Evolutionary conservation across 2,888 invertebrate species (phyloP), one percentile per base, ranked within the genome.

Genomic region (Tubiluchus corallicola): DNA sequence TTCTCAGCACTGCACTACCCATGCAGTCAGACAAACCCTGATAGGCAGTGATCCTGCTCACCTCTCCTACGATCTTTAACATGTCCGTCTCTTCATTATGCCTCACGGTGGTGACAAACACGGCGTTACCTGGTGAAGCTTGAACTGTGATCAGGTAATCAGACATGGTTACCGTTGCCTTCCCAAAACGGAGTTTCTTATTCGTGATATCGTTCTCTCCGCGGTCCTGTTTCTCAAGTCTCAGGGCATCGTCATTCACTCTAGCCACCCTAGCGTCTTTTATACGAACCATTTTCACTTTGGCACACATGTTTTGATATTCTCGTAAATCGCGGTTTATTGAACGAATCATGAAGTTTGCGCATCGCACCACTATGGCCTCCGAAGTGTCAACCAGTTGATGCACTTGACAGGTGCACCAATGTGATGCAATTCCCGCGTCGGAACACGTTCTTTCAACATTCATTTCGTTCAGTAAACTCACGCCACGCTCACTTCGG

Each of bases 381-480:
- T 9, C 29, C 9, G 29, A 9, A n/a, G n/a, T n/a, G 29, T n/a
- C n/a, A n/a, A 29, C 29, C 9, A n/a, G n/a, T n/a, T 9, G 9
- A n/a, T 29, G 29, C n/a, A 29, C 41, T 39, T 46, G 52, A 42
- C 56, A 55, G 0, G 55, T 53, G 45, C 56, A 55, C 42, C 48
- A 55, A 38, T 54, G 54, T 17, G 51, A 51, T 5, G 56, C 54
- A 20, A 55, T 47, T 43, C 49, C 43, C 2, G 54, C 55, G 46
- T 54, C 52, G 17, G 38, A 43, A 38, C 56, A 55, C 13, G 40
- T 48, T 19, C 48, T 40, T 17, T 49, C 42, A 19, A 43, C 42
- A 4, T 50, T 49, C 13, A 52, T 49, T n/a, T 48, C 40, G 37
- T 49, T 45, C 29, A 53, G 52, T 29, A 45, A 20, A 20, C 45